These are phyloP conservation scores for Scylla paramamosain DNA, from an alignment of 1,140 invertebrate genomes.

Conservation along the genomic window DNA sequence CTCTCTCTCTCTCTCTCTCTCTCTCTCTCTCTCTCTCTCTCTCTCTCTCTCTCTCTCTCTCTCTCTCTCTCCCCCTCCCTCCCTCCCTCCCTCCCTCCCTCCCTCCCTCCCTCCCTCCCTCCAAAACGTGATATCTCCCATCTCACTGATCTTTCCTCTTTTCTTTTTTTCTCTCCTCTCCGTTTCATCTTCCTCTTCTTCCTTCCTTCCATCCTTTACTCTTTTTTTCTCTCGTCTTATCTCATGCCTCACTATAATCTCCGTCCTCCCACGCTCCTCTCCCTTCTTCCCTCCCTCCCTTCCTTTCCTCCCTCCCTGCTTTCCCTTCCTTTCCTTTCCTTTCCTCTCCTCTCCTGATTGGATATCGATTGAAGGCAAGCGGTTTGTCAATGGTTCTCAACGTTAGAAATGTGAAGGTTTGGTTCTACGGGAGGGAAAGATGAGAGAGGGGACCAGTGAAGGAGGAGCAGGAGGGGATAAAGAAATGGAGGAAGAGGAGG, in stretches of 20 bases:
- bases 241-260: neutral
- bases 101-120: neutral
- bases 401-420: neutral
- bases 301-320: neutral
- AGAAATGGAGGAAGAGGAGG: neutral
- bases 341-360: neutral
- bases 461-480: neutral
- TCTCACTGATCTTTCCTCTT: neutral
- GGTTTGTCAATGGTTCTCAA: slow-evolving; percentile 12
- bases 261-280: neutral
- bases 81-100: neutral
- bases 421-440: neutral
- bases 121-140: neutral
- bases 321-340: neutral
- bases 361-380: neutral
- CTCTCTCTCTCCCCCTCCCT: neutral
- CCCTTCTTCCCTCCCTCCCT: neutral
- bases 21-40: neutral
- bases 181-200: neutral
- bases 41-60: neutral
- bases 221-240: neutral
- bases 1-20: neutral
- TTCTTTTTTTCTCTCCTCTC: neutral
- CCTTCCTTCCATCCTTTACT: no score
- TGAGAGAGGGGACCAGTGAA: neutral